Evolutionary conservation across 2,113 vertebrate genomes (phyloP).

Genomic region (Heterotis niloticus): DNA sequence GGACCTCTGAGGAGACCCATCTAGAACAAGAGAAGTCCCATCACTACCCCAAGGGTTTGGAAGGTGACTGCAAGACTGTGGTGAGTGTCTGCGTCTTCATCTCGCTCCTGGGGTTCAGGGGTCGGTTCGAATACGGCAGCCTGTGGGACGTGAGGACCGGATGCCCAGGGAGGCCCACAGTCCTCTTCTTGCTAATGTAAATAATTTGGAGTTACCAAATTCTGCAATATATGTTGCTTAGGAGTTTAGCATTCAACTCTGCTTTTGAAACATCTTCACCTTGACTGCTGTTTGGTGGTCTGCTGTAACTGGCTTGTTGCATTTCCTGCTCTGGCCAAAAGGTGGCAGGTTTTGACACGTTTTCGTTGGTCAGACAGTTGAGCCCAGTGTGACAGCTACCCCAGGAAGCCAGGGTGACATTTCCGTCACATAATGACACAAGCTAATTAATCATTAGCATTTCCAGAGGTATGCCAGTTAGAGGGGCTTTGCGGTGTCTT

Average conservation of each 20-base stretch:
- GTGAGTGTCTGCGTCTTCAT: background rate
- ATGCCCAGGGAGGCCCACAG: background rate
- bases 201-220: background rate
- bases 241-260: background rate
- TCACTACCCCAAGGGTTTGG: too few species aligned
- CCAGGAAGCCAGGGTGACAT: slow-evolving; percentile 89
- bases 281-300: background rate
- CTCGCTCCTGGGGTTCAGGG: background rate
- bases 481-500: slow-evolving; percentile 83
- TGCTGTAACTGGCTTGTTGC: background rate
- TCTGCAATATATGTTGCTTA: background rate
- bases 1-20: background rate
- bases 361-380: slow-evolving; percentile 60
- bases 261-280: background rate
- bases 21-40: too few species aligned
- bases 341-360: slow-evolving; percentile 79
- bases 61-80: background rate
- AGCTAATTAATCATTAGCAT: slow-evolving; percentile 99
- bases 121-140: background rate
- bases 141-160: too few species aligned
- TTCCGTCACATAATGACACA: slow-evolving; percentile 96
- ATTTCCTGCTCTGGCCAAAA: slow-evolving; percentile 65
- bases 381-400: slow-evolving; percentile 77
- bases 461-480: slow-evolving; percentile 87
- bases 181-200: background rate